phyloP scores from a whole-genome alignment of 2,888 invertebrate species.

The Synanthedon formicaeformis region DNA sequence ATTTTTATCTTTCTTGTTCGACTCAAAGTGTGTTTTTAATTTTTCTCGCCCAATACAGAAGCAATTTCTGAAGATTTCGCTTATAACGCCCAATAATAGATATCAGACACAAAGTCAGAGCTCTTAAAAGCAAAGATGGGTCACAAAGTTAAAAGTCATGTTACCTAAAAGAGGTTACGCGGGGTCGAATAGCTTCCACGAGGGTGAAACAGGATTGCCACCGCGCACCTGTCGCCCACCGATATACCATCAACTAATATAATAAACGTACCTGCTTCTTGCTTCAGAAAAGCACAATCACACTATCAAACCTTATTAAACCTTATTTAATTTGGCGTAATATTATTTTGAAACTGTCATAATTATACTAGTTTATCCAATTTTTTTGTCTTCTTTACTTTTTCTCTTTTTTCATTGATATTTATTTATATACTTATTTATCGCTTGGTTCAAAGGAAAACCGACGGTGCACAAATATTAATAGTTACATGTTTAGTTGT shows the following conservation, averaged over 20 bases:
- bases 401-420: too few relatives aligned
- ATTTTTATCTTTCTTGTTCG: not conserved
- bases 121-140: constrained; percentile 63
- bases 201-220: constrained; percentile 55
- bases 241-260: not conserved
- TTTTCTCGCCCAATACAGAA: not conserved
- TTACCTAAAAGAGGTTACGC: constrained; percentile 65
- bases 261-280: not conserved
- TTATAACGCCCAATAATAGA: not conserved
- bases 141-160: constrained; percentile 70
- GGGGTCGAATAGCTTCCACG: constrained; percentile 51
- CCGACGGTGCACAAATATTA: not conserved
- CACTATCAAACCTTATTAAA: not conserved
- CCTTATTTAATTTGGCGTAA: too few relatives aligned
- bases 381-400: too few relatives aligned
- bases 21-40: not conserved
- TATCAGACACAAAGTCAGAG: constrained; percentile 28
- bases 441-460: too few relatives aligned
- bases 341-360: too few relatives aligned
- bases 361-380: too few relatives aligned
- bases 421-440: too few relatives aligned
- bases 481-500: not conserved
- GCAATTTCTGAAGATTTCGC: not conserved
- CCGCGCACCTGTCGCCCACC: constrained; percentile 48
- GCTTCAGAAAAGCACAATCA: not conserved